These are phyloP conservation scores for Machimus atricapillus DNA, from an alignment of 2,888 invertebrate species.

Conservation along the genomic window DNA sequence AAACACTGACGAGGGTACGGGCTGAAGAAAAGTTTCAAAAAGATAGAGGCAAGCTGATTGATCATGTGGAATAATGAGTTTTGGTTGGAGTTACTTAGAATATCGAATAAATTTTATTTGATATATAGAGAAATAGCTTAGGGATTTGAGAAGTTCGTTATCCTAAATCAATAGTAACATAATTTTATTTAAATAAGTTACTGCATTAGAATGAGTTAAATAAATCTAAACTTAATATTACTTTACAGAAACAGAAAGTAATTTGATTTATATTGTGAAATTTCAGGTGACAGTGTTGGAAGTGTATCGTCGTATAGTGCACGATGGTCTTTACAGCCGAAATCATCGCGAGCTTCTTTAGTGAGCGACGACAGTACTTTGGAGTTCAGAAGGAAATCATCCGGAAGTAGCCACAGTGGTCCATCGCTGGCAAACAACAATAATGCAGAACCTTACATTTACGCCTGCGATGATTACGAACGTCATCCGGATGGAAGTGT, in stretches of 20 bases:
- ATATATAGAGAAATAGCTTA: neutral
- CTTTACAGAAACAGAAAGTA: neutral
- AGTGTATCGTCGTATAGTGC: conserved; percentile 41
- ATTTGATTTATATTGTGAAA: neutral
- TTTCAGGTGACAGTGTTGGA: conserved; percentile 43
- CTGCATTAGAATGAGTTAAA: neutral
- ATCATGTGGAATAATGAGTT: neutral
- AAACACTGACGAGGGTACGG: neutral
- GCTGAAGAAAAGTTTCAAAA: neutral
- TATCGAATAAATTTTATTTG: neutral
- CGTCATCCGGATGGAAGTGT: conserved; percentile 68
- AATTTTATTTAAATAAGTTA: neutral
- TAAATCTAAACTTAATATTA: no score
- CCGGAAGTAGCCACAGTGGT: conserved; percentile 57
- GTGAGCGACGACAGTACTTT: conserved; percentile 60
- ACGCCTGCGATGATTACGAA: conserved; percentile 63
- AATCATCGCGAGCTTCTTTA: conserved; percentile 64
- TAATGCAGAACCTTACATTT: conserved; percentile 52
- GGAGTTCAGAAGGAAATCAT: conserved; percentile 60
- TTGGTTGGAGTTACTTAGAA: neutral
- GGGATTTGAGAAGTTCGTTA: no score
- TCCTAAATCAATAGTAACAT: neutral
- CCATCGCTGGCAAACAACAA: conserved; percentile 31
- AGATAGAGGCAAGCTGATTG: neutral
- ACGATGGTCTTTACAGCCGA: conserved; percentile 49